phyloP scores from a whole-genome alignment of 2,888 invertebrate genomes.

The Caenorhabditis becei region DNA sequence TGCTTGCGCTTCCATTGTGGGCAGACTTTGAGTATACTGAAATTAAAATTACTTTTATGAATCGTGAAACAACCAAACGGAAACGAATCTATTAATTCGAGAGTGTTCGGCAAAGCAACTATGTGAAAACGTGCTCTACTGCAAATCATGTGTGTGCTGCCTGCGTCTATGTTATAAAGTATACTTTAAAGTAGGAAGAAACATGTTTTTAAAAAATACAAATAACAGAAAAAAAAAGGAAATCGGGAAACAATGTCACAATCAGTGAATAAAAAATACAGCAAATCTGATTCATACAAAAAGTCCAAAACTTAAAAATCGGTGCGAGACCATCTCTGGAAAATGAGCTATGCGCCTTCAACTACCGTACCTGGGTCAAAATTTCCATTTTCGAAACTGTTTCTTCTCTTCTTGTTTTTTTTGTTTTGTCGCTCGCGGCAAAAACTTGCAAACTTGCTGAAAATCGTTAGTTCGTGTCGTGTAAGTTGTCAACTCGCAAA shows the following conservation, averaged over 20 bases:
- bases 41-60: background rate
- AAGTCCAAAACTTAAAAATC: background rate
- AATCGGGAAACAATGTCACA: constrained; percentile 1
- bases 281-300: too few relatives aligned
- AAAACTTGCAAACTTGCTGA: background rate
- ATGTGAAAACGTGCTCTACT: constrained; percentile 3
- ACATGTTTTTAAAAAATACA: background rate
- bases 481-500: too few relatives aligned
- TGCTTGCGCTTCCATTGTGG: constrained; percentile 37
- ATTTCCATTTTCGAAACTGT: constrained; percentile 19
- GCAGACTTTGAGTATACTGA: constrained; percentile 14
- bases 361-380: constrained; percentile 22
- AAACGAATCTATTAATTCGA: constrained; percentile 19
- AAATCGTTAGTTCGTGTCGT: too few relatives aligned
- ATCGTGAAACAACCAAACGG: too few relatives aligned
- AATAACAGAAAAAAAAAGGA: background rate
- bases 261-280: too few relatives aligned
- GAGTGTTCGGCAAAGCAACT: constrained; percentile 16
- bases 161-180: constrained; percentile 26
- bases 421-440: background rate
- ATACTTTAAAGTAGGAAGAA: background rate
- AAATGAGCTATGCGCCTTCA: constrained; percentile 15
- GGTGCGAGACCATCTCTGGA: background rate
- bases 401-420: background rate
- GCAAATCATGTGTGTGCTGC: constrained; percentile 3